These are phyloP conservation scores for Xenops minutus DNA, from an alignment of 2,797 vertebrate species.

Conservation along the genomic window DNA sequence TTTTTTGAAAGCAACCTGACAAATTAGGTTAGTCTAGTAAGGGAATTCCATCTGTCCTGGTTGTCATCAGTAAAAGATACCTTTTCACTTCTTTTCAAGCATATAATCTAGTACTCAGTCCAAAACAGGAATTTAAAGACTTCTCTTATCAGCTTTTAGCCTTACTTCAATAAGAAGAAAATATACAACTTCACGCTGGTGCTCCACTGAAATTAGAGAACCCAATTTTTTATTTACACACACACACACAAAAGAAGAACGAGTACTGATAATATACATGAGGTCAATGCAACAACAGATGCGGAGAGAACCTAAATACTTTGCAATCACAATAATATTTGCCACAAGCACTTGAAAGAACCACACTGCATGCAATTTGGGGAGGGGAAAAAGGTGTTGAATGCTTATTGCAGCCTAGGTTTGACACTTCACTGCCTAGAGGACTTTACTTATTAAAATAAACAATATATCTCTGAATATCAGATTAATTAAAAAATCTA, in stretches of 20 bases:
- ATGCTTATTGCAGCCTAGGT: not conserved
- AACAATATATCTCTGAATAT: not conserved
- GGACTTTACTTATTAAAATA: not conserved
- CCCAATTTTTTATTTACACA: not conserved
- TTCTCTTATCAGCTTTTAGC: constrained; percentile 47
- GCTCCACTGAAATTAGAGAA: constrained; percentile 1
- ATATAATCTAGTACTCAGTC: constrained; percentile 45
- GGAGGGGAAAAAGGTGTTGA: not conserved
- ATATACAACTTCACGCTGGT: not conserved
- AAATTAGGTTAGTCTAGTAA: constrained; percentile 48
- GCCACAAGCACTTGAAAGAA: not conserved
- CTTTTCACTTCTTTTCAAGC: constrained; percentile 43
- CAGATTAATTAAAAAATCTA: not conserved
- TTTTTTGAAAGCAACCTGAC: constrained; percentile 39
- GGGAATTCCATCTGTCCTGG: constrained; percentile 50
- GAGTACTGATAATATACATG: not conserved
- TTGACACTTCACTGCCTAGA: not conserved
- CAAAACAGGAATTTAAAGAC: constrained; percentile 47
- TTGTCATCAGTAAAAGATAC: constrained; percentile 27
- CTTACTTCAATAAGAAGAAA: constrained; percentile 39
- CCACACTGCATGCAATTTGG: fast-evolving
- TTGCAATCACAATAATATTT: not conserved
- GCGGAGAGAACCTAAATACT: not conserved
- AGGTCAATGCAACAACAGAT: not conserved
- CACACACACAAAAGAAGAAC: not conserved